Evolutionary conservation across 2,797 vertebrate species (phyloP).

Genomic region (Sebastes dallii): DNA sequence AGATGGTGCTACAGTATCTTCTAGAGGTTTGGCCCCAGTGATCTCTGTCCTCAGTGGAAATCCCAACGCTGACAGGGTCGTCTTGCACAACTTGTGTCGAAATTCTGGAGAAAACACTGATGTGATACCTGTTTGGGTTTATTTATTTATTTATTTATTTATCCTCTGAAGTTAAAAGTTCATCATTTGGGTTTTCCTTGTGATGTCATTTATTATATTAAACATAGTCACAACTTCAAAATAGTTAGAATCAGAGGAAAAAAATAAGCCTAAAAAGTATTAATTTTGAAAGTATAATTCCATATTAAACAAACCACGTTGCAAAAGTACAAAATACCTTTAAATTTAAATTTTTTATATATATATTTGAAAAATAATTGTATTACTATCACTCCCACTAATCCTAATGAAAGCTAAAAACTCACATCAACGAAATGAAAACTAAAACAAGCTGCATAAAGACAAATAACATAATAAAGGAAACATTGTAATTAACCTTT

Average conservation of each 20-base stretch:
- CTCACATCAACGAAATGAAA: background rate
- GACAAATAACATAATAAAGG: background rate
- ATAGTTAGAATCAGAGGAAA: background rate
- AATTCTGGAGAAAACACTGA: slow-evolving; percentile 31
- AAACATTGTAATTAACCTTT: slow-evolving; percentile 30
- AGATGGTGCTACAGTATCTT: slow-evolving; percentile 52
- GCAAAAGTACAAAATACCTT: background rate
- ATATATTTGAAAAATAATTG: background rate
- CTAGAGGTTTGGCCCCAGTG: background rate
- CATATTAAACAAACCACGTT: background rate
- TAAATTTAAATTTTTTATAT: background rate
- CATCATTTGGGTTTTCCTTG: background rate
- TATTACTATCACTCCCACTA: background rate
- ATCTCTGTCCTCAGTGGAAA: slow-evolving; percentile 16
- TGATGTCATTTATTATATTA: background rate
- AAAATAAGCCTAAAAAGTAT: background rate
- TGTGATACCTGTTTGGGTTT: background rate
- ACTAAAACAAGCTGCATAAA: background rate
- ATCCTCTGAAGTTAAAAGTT: background rate
- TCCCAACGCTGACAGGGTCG: background rate
- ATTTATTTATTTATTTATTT: slow-evolving; percentile 15
- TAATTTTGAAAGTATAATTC: background rate
- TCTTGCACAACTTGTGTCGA: slow-evolving; percentile 33
- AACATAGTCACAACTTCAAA: background rate
- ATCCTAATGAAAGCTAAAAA: background rate